Percentiles rank a stretch among this genome's conserved stretches.
phyloP scores from a whole-genome alignment of 1,140 invertebrate genomes.

The Drosophila melanica region DNA sequence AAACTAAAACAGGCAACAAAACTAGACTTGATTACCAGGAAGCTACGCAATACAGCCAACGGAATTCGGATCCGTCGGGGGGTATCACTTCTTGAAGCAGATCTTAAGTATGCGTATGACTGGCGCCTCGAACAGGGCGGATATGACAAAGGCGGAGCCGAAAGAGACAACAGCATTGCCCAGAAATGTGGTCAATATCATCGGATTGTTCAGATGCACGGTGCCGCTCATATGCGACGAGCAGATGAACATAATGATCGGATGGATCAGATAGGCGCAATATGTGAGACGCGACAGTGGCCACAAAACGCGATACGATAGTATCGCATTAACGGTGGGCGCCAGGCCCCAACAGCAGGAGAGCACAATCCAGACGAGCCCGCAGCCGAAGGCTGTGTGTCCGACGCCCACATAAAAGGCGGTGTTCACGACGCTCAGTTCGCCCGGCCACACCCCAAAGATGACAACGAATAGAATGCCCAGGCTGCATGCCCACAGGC shows the following conservation, averaged over 20 bases:
- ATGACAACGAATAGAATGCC: slow-evolving; percentile 88
- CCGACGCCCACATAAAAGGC: slow-evolving; percentile 88
- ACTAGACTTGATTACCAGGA: slow-evolving; percentile 1
- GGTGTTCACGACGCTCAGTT: slow-evolving; percentile 87
- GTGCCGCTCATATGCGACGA: slow-evolving; percentile 91
- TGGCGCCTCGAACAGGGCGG: slow-evolving; percentile 91
- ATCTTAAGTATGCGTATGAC: slow-evolving; percentile 91
- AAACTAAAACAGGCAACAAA: slow-evolving; percentile 4
- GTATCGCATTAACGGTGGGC: slow-evolving; percentile 88
- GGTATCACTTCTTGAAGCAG: slow-evolving; percentile 78
- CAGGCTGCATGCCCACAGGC: slow-evolving; percentile 87
- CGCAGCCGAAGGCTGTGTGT: slow-evolving; percentile 89
- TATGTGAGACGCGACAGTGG: slow-evolving; percentile 95
- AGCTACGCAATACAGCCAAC: background rate
- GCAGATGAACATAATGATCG: slow-evolving; percentile 91
- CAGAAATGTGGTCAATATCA: slow-evolving; percentile 90
- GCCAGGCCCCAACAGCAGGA: slow-evolving; percentile 91
- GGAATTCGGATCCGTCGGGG: background rate
- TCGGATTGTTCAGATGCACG: slow-evolving; percentile 89
- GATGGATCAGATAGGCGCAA: slow-evolving; percentile 95
- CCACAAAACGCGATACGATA: slow-evolving; percentile 91
- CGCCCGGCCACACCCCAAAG: slow-evolving; percentile 90
- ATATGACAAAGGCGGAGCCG: slow-evolving; percentile 90
- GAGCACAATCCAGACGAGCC: slow-evolving; percentile 91
- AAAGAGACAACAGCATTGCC: slow-evolving; percentile 92